These are phyloP conservation scores for Allolobophora icterica DNA, from an alignment of 2,888 invertebrate species.

Conservation along the genomic window DNA sequence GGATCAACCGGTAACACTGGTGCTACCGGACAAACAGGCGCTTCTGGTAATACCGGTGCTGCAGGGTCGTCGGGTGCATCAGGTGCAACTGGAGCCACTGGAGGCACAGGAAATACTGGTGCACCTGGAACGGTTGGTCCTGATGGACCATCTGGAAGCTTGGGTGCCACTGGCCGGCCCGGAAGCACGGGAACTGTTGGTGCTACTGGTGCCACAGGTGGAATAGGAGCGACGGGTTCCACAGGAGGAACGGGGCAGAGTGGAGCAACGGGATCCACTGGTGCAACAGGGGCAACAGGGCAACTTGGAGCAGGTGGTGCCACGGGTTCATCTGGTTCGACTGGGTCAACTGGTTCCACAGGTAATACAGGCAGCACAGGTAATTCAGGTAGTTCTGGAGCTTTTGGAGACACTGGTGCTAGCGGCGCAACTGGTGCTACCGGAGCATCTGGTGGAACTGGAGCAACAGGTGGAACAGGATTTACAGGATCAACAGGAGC, in stretches of 20 bases:
- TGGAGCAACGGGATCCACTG: conserved; percentile 19
- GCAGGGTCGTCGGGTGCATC: not conserved
- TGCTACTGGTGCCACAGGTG: conserved; percentile 28
- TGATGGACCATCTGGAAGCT: not conserved
- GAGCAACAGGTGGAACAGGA: conserved; percentile 27
- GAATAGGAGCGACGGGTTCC: conserved; percentile 34
- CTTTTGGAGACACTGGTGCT: not conserved
- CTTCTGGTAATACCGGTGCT: not conserved
- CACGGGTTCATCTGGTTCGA: conserved; percentile 2
- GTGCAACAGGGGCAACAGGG: not conserved
- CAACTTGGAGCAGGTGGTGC: not conserved
- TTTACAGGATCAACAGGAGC: conserved; percentile 18
- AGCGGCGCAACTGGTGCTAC: conserved; percentile 19
- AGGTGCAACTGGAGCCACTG: conserved; percentile 24
- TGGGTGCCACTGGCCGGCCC: not conserved
- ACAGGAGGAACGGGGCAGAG: conserved; percentile 32
- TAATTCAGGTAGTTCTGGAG: conserved; percentile 28
- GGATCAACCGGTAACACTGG: conserved; percentile 38
- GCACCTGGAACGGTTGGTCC: conserved; percentile 33
- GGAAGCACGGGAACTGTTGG: conserved; percentile 19
- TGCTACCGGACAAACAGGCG: not conserved
- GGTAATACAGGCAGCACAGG: conserved; percentile 32
- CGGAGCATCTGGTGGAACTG: conserved; percentile 39
- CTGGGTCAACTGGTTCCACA: conserved; percentile 27
- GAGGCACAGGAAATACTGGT: conserved; percentile 35